Evolutionary conservation across 2,888 invertebrate species (phyloP).

Genomic region (Nezara viridula): DNA sequence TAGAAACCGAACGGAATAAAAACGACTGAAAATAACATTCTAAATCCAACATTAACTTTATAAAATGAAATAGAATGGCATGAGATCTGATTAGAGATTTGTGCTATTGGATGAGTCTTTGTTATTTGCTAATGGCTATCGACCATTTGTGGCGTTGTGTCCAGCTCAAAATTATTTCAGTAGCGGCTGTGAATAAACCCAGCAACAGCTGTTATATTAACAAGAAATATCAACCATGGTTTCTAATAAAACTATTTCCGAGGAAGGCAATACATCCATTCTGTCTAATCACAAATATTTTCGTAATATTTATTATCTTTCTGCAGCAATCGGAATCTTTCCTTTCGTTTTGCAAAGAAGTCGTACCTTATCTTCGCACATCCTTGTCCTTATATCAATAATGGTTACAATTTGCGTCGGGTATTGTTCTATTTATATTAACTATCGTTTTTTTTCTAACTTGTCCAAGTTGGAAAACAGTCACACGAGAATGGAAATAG

Average conservation of each 20-base stretch:
- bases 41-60: no score
- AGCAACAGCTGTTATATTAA: no score
- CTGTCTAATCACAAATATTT: not conserved
- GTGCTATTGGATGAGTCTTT: not conserved
- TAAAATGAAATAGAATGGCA: no score
- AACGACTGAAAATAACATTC: no score
- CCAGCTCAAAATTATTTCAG: not conserved
- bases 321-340: not conserved
- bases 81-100: not conserved
- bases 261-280: not conserved
- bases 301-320: not conserved
- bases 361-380: not conserved
- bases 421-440: not conserved
- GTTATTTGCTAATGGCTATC: not conserved
- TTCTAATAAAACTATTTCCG: not conserved
- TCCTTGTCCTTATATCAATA: not conserved
- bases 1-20: no score
- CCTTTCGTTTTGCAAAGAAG: not conserved
- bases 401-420: not conserved
- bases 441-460: not conserved
- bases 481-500: not conserved
- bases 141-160: not conserved
- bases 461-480: no score
- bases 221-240: not conserved
- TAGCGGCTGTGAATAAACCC: no score